Evolutionary conservation across 2,113 vertebrate genomes (phyloP), one percentile per base, ranked within the genome.

Genomic region (Chrysochloris asiatica): DNA sequence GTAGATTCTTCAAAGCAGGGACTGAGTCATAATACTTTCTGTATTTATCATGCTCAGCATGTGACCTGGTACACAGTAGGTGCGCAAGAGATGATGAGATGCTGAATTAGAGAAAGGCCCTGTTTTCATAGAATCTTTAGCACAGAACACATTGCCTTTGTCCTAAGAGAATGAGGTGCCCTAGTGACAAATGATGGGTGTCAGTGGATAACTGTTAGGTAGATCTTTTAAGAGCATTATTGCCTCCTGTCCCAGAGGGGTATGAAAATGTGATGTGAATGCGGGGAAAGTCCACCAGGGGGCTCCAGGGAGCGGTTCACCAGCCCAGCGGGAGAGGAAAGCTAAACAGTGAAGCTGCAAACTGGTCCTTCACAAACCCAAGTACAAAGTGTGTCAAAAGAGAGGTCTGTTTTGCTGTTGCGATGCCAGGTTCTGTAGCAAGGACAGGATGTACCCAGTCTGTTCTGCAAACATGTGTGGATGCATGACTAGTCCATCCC

Each of bases 281-380:
- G 81, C 79, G 61, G 36, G n/a, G 67, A 89, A 65, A 83, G 50
- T 75, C 97, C 98, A 97, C 97, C 96, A 98, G 98, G 97, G 98
- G 98, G 98, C 98, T 97, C 97, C 86, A 96, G 97, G 96, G 96
- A 89, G 94, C 94, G 96, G 89, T 73, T 93, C 41, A 95, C 81
- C 95, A 59, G 92, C 95, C 96, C 94, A 83, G 91, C 48, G 69
- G 1, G 72, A 81, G 1, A 73, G 30, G 89, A 93, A 88, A 61
- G 41, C 56, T 61, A 47, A 33, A 75, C 43, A 33, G 43, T 54
- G 54, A 63, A 87, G 88, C 82, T 50, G n/a, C n/a, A n/a, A n/a
- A 33, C 48, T 77, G 47, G 90, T 91, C 77, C 50, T 0, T 88
- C 79, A 54, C 43, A 79, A 91, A 93, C 71, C 50, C 63, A 21